phyloP scores from a whole-genome alignment of 2,888 invertebrate genomes.

The Dexiosoma caninum region DNA sequence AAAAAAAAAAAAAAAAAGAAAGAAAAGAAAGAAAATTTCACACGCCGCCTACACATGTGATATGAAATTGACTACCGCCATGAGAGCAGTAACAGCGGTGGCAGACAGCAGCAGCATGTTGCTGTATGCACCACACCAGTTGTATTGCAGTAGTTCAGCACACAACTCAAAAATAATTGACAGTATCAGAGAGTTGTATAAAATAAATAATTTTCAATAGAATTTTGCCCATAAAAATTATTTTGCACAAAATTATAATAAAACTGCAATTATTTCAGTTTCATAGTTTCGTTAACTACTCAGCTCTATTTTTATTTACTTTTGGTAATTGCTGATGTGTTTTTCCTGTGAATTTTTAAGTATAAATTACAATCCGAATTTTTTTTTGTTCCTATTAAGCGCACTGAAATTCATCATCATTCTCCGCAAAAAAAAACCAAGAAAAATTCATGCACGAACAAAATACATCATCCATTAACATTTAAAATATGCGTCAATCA shows the following conservation, averaged over 20 bases:
- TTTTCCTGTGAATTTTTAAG: not conserved
- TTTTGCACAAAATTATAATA: no score
- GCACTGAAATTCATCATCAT: not conserved
- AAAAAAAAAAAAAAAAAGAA: no score
- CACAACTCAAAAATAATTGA: slow-evolving; percentile 56
- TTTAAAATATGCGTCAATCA: slow-evolving; percentile 64
- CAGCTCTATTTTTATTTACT: no score
- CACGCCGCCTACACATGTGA: slow-evolving; percentile 60
- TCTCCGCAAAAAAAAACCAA: not conserved
- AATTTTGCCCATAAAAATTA: no score
- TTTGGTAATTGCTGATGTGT: slow-evolving; percentile 19
- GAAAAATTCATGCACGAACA: not conserved
- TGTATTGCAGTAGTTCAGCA: slow-evolving; percentile 19
- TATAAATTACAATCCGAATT: not conserved
- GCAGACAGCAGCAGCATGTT: not conserved
- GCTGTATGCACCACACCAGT: not conserved
- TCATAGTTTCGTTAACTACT: no score
- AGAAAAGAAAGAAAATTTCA: slow-evolving; percentile 49
- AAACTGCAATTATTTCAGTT: no score
- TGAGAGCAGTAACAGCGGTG: not conserved
- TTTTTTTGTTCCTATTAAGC: not conserved
- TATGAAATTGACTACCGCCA: slow-evolving; percentile 3
- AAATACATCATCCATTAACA: slow-evolving; percentile 56
- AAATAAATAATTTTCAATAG: slow-evolving; percentile 9
- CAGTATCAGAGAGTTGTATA: slow-evolving; percentile 21